phyloP scores from a whole-genome alignment of 37 sponge, comb jelly and placozoan species.

The Dysidea cf. avara region DNA sequence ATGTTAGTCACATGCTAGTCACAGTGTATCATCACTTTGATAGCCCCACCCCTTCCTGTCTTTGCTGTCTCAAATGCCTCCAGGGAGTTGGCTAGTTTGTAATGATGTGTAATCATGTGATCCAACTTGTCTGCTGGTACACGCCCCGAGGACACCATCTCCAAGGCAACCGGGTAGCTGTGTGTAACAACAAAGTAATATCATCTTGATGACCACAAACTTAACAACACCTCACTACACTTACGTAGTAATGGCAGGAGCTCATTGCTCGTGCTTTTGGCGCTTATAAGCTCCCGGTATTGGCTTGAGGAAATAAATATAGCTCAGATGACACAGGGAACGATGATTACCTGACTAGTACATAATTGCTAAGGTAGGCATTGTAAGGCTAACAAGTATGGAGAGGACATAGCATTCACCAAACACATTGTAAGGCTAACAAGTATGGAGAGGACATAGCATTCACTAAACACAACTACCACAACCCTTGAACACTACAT shows the following conservation, averaged over 20 bases:
- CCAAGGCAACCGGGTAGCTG: constrained; percentile 87
- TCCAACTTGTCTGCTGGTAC: constrained; percentile 85
- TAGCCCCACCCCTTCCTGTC: constrained; percentile 70
- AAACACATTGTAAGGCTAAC: too few relatives aligned
- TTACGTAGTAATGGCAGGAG: neutral
- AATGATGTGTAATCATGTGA: constrained; percentile 92
- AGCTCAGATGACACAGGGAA: too few relatives aligned
- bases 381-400: too few relatives aligned
- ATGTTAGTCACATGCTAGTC: constrained; percentile 2
- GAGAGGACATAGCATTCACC: too few relatives aligned
- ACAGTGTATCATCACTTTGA: constrained; percentile 86
- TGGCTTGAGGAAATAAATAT: too few relatives aligned
- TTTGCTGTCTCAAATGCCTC: constrained; percentile 85
- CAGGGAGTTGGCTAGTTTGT: constrained; percentile 65
- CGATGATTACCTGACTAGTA: too few relatives aligned
- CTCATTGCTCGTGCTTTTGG: neutral
- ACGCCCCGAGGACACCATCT: constrained; percentile 84
- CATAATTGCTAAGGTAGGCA: too few relatives aligned
- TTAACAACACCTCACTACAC: neutral
- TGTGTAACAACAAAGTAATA: too few relatives aligned
- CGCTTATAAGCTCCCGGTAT: neutral
- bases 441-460: too few relatives aligned
- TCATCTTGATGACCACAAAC: neutral
- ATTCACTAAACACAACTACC: too few relatives aligned
- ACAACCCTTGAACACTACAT: too few relatives aligned